phyloP scores from a whole-genome alignment of 1,140 invertebrate genomes.

The Leguminivora glycinivorella region DNA sequence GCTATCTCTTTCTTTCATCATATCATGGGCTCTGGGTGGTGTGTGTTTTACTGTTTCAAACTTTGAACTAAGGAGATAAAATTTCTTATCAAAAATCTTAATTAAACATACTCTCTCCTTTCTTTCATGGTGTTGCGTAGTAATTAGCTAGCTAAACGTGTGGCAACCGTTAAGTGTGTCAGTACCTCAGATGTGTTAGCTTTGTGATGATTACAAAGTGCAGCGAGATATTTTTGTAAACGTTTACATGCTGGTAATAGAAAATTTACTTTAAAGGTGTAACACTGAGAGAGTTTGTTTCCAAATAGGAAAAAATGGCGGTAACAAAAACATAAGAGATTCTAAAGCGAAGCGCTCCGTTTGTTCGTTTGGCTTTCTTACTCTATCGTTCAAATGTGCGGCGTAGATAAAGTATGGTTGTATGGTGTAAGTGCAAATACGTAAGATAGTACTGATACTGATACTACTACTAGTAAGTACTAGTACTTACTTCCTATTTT shows the following conservation, averaged over 20 bases:
- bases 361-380: too few species aligned
- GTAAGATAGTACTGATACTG: too few species aligned
- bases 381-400: too few species aligned
- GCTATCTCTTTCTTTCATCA: too few species aligned
- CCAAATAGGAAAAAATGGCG: too few species aligned
- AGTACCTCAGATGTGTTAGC: neutral
- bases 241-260: neutral
- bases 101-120: slow-evolving; percentile 18
- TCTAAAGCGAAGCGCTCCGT: too few species aligned
- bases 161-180: slow-evolving; percentile 22
- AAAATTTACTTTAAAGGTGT: neutral
- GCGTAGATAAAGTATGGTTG: too few species aligned
- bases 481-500: neutral
- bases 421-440: too few species aligned
- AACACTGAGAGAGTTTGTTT: neutral
- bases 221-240: neutral
- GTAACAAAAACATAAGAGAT: too few species aligned
- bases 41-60: neutral
- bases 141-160: slow-evolving; percentile 10
- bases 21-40: too few species aligned
- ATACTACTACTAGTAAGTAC: too few species aligned
- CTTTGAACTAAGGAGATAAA: neutral
- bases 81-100: slow-evolving; percentile 5
- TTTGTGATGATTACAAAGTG: slow-evolving; percentile 3
- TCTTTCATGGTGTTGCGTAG: neutral